phyloP scores from a whole-genome alignment of 2,113 vertebrate species.

The Rhea pennata region DNA sequence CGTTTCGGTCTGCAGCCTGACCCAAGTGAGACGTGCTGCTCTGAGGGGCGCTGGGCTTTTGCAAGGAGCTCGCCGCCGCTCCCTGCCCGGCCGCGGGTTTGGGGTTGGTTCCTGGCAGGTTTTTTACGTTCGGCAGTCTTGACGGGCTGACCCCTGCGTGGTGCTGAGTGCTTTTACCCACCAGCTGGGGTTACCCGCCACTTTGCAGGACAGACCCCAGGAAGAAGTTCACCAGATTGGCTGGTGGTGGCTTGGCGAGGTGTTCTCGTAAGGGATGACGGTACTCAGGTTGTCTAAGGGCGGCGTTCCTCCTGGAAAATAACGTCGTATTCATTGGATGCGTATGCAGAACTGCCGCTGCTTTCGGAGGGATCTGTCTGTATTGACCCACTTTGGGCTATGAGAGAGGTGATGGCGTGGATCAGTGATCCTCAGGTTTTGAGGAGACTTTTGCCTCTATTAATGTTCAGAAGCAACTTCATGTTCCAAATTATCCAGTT shows the following conservation, averaged over 20 bases:
- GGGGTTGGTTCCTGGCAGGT: neutral
- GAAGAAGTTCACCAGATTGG: neutral
- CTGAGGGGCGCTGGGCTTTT: neutral
- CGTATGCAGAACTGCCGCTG: neutral
- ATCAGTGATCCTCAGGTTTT: neutral
- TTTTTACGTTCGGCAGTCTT: rapidly evolving
- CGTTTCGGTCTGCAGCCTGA: neutral
- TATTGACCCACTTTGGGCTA: neutral
- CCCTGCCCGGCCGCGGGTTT: neutral
- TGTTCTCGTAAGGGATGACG: neutral
- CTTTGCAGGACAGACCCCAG: rapidly evolving
- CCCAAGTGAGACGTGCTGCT: neutral
- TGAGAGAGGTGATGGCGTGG: neutral
- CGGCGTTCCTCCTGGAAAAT: neutral
- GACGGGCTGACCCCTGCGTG: neutral
- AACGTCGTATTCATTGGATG: rapidly evolving
- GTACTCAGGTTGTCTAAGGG: neutral
- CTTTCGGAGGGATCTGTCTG: rapidly evolving
- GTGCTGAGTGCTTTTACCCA: neutral
- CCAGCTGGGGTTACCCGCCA: neutral
- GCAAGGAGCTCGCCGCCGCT: neutral
- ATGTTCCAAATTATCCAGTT: neutral
- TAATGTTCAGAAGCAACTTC: neutral
- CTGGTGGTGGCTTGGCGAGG: rapidly evolving
- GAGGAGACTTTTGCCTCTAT: neutral